Conservation (phyloP, 2,888 invertebrate species). For the Coelopa pilipes region DNA sequence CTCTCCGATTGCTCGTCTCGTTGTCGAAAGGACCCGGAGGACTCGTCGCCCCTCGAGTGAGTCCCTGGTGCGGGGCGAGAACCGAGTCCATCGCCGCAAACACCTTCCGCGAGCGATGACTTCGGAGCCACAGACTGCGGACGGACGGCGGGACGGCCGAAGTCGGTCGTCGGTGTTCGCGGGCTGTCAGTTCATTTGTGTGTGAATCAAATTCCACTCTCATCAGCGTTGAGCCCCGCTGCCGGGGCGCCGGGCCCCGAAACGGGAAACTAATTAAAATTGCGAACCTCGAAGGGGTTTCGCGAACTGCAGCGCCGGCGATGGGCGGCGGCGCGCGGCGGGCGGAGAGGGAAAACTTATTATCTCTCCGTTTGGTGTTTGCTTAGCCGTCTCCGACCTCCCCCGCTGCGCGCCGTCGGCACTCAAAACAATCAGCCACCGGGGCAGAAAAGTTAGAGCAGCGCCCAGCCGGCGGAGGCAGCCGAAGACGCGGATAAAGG, state of each 20-base stretch:
- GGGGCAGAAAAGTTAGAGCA: background rate
- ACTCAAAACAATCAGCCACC: slow-evolving; percentile 16
- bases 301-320: background rate
- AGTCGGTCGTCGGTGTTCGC: no score
- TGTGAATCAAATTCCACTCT: background rate
- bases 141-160: no score
- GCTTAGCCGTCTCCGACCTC: slow-evolving; percentile 6
- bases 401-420: background rate
- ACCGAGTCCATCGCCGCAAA: no score
- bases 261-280: slow-evolving; percentile 33
- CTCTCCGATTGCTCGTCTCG: no score
- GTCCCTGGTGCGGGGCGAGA: no score
- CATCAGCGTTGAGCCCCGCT: background rate
- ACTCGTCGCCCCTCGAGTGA: no score
- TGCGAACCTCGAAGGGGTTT: slow-evolving; percentile 27
- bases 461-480: background rate
- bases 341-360: slow-evolving; percentile 13
- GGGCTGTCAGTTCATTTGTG: no score
- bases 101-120: no score
- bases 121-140: no score
- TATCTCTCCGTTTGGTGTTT: slow-evolving; percentile 23
- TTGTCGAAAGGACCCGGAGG: no score
- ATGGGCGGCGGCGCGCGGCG: no score
- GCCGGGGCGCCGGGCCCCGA: background rate
- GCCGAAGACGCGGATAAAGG: slow-evolving; percentile 11